Percentiles rank a stretch among this genome's conserved stretches.
phyloP scores from a whole-genome alignment of 2,797 vertebrate genomes.

The Otolemur crassicaudatus region DNA sequence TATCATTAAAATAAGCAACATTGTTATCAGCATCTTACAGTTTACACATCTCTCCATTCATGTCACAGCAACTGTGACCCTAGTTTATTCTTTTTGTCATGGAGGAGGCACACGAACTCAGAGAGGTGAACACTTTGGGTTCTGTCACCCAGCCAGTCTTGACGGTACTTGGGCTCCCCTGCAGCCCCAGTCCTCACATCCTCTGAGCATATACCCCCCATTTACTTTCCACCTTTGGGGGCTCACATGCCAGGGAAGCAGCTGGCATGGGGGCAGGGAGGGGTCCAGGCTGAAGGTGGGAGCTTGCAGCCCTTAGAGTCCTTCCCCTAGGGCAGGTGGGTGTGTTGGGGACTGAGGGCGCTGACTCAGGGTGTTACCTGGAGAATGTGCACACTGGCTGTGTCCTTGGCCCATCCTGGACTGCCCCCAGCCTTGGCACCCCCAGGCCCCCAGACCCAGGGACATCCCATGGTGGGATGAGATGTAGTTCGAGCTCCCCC shows the following conservation, averaged over 20 bases:
- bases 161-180: no score
- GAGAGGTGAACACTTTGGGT: neutral
- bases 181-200: neutral
- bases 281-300: neutral
- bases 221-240: neutral
- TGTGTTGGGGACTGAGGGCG: accelerated
- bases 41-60: neutral
- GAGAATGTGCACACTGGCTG: neutral
- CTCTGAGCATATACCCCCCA: neutral
- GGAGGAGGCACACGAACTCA: accelerated
- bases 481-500: no score
- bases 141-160: neutral
- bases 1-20: neutral
- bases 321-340: neutral
- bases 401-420: neutral
- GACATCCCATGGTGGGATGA: neutral
- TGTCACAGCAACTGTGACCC: neutral
- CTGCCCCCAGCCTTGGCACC: neutral
- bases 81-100: accelerated
- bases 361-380: neutral
- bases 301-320: accelerated
- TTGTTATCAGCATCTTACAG: neutral
- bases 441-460: neutral
- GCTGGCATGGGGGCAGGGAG: neutral
- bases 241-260: neutral